Evolutionary conservation across 1,140 invertebrate genomes (phyloP).

Genomic region (Microplitis demolitor): DNA sequence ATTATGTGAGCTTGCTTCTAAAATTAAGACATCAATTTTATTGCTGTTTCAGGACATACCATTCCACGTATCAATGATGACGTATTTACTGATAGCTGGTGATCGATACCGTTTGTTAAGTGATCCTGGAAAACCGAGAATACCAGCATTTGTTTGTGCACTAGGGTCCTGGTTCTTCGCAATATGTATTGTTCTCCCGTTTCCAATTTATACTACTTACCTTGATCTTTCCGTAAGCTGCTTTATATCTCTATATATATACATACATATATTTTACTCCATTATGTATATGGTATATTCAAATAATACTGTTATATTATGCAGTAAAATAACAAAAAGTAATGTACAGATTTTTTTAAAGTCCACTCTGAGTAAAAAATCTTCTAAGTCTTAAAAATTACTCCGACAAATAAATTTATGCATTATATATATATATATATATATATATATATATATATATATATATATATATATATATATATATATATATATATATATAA

Average conservation of each 20-base stretch:
- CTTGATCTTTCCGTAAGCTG: slow-evolving; percentile 69
- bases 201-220: slow-evolving; percentile 75
- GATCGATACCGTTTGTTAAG: slow-evolving; percentile 70
- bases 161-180: slow-evolving; percentile 73
- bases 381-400: background rate
- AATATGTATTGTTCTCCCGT: slow-evolving; percentile 73
- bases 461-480: too few relatives aligned
- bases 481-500: too few relatives aligned
- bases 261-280: background rate
- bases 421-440: too few relatives aligned
- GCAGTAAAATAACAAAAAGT: too few relatives aligned
- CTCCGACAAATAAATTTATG: background rate
- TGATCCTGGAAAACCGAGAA: slow-evolving; percentile 67
- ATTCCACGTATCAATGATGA: slow-evolving; percentile 72
- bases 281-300: background rate
- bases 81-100: slow-evolving; percentile 71
- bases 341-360: too few relatives aligned
- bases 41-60: slow-evolving; percentile 67
- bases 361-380: too few relatives aligned
- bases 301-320: too few relatives aligned
- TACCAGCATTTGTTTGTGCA: slow-evolving; percentile 70
- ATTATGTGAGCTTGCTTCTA: background rate
- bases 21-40: slow-evolving; percentile 3
- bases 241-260: background rate
- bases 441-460: too few relatives aligned